A percentile compares a stretch with the other conserved stretches of the same genome.
Conservation (phyloP, 1,140 invertebrate species). For the Macrobrachium nipponense region DNA sequence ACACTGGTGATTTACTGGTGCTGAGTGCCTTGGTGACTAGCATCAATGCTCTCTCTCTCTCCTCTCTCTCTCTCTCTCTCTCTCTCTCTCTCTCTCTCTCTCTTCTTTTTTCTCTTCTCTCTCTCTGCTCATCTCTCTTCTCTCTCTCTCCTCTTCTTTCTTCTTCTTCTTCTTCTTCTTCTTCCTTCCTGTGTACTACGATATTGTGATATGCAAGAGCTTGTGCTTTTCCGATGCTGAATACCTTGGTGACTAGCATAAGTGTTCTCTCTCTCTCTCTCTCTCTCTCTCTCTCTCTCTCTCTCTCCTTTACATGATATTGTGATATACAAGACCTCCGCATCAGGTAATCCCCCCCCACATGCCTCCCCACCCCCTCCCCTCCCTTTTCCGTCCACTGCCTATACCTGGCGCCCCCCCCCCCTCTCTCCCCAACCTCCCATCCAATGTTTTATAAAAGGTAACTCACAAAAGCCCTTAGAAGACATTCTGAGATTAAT, state of each 20-base stretch:
- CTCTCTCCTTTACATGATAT: background rate
- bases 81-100: slow-evolving; percentile 3
- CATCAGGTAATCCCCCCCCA: slow-evolving; percentile 7
- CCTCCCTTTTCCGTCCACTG: background rate
- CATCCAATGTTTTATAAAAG: too few relatives aligned
- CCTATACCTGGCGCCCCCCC: too few relatives aligned
- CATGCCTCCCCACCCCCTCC: background rate
- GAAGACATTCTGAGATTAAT: too few relatives aligned
- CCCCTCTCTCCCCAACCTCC: too few relatives aligned
- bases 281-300: slow-evolving; percentile 40
- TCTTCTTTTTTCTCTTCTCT: background rate
- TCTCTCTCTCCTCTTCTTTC: slow-evolving; percentile 4
- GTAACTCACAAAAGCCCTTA: too few relatives aligned
- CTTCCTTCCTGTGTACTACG: background rate
- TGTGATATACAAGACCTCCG: background rate
- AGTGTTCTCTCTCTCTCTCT: slow-evolving; percentile 25
- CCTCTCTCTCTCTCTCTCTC: background rate
- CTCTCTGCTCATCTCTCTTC: too few relatives aligned
- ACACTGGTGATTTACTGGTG: too few relatives aligned
- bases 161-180: background rate
- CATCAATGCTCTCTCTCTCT: background rate
- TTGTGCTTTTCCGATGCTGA: background rate
- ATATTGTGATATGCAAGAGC: background rate
- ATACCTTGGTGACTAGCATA: background rate
- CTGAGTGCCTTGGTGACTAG: too few relatives aligned